Conservation (phyloP, 2,888 invertebrate species). For the Holacanthella duospinosa region DNA sequence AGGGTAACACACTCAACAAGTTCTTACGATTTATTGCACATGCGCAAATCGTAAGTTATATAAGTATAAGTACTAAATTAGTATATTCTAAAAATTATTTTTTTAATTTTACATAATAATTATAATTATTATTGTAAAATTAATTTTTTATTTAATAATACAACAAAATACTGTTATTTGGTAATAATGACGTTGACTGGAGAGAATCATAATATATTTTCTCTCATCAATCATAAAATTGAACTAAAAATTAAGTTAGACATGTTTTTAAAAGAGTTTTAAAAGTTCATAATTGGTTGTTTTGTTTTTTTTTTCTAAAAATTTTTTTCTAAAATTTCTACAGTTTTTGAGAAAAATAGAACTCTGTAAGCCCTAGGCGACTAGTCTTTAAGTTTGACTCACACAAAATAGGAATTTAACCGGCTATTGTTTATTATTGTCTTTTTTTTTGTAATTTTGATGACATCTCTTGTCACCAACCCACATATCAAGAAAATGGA, state of each 20-base stretch:
- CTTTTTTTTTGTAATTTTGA: too few relatives aligned
- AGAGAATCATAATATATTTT: too few relatives aligned
- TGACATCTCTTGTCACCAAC: too few relatives aligned
- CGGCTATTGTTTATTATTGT: not conserved
- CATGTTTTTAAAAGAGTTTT: too few relatives aligned
- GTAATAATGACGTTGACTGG: not conserved
- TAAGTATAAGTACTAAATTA: not conserved
- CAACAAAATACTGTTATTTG: slow-evolving; percentile 3
- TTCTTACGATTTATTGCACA: not conserved
- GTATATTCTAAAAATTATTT: not conserved
- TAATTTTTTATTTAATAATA: not conserved
- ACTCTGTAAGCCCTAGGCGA: too few relatives aligned
- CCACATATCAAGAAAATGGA: too few relatives aligned
- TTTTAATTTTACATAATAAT: not conserved
- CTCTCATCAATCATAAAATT: too few relatives aligned
- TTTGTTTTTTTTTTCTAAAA: not conserved
- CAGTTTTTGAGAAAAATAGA: not conserved
- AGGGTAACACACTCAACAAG: slow-evolving; percentile 2
- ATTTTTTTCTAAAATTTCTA: not conserved
- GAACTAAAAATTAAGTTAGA: too few relatives aligned
- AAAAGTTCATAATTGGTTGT: too few relatives aligned
- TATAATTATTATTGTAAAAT: not conserved
- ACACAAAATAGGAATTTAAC: not conserved
- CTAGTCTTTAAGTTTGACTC: not conserved
- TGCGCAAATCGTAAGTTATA: too few relatives aligned